Evolutionary conservation across 2,113 vertebrate genomes (phyloP), one percentile per base, ranked within the genome.

Genomic region (Paramisgurnus dabryanus): DNA sequence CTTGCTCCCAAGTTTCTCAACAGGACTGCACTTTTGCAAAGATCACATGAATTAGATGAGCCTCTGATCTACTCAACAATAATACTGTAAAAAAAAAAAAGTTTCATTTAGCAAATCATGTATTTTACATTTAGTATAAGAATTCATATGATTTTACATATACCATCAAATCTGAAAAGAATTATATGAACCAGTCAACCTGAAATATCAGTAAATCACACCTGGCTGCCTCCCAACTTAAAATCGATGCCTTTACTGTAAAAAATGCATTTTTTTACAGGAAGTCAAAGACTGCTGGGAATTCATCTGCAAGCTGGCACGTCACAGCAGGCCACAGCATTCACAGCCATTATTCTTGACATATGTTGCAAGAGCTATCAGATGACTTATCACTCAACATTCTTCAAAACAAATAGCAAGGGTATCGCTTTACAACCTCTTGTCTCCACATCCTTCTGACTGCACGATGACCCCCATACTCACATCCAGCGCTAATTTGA

Each of bases 401-500:
- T 66, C 53, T 66, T 69, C 63, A 40, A 40, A 49, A 61, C 27
- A 60, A 50, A 73, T 53, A 66, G 61, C 47, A 69, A 47, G 18
- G 67, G 58, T 50, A 17, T 76, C 73, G 71, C 34, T 57, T 43
- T 66, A 18, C 68, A 41, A 11, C 39, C 47, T 9, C 49, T 41
- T 11, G 27, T 73, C 17, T 57, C 39, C 8, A 49, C 12, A 45
- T 3, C n/a, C 18, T 6, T 4, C 39, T 58, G 85, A 80, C 83
- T 85, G 45, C 76, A 78, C 67, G 82, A 7, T 83, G 74, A 86
- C 78, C 77, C 68, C 68, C 64, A 75, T 45, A 17, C 34, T 63
- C 34, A 3, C n/a, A 87, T 72, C 63, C 82, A 85, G 76, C 45
- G 5, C 67, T 82, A 67, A 77, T 83, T 84, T 83, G 77, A 78